A percentile compares a stretch with the other conserved stretches of the same genome.
These are phyloP conservation scores for Melipona quadrifasciata DNA, from an alignment of 1,140 invertebrate genomes.

Conservation along the genomic window DNA sequence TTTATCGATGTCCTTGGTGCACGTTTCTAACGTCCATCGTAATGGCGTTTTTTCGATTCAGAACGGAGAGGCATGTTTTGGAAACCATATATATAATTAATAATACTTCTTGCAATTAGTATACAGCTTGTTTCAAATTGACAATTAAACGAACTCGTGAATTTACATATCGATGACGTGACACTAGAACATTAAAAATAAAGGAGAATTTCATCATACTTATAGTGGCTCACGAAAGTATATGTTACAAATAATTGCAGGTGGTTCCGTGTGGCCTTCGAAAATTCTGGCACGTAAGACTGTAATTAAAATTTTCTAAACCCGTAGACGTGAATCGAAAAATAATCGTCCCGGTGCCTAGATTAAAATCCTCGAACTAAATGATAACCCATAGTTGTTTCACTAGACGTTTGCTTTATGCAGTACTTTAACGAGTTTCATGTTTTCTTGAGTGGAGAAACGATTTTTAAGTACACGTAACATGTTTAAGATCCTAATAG, in stretches of 20 bases:
- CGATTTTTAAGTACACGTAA: background rate
- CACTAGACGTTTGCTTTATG: background rate
- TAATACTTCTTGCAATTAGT: background rate
- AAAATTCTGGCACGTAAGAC: constrained; percentile 76
- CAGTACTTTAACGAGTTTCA: background rate
- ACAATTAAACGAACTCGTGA: background rate
- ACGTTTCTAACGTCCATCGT: constrained; percentile 7
- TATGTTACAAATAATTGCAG: constrained; percentile 73
- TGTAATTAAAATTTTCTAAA: constrained; percentile 45
- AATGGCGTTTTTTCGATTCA: background rate
- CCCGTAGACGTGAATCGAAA: constrained; percentile 29
- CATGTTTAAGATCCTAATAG: background rate
- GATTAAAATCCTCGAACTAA: constrained; percentile 48
- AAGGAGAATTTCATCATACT: background rate
- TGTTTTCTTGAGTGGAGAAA: background rate
- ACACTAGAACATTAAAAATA: background rate
- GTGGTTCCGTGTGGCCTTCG: constrained; percentile 71
- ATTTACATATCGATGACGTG: background rate
- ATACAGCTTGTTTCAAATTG: background rate
- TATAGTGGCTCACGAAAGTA: background rate
- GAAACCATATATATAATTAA: background rate
- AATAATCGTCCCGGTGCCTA: constrained; percentile 16
- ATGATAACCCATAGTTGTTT: background rate
- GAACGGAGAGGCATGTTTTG: constrained; percentile 3
- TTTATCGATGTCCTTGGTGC: constrained; percentile 38